Evolutionary conservation across 2,113 vertebrate species (phyloP), one percentile per base, ranked within the genome.

Genomic region (Strigops habroptila): DNA sequence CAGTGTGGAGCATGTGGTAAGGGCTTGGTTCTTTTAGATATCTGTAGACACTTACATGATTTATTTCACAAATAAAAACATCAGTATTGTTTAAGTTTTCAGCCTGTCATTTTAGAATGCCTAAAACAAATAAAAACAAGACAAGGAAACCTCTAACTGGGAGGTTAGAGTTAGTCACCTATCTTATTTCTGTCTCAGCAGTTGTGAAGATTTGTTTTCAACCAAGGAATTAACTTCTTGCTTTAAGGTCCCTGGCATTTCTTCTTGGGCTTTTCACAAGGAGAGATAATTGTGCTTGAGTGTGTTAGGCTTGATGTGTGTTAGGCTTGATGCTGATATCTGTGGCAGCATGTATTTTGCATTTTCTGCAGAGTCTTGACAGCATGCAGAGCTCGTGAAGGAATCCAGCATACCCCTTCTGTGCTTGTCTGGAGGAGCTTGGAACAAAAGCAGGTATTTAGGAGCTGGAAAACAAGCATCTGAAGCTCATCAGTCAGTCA

Each of bases 41-140:
- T 77, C 79, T 89, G 19, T 86, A 77, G 88, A 67, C 43, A 30
- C 70, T 94, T 94, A 87, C 52, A 80, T 91, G 65, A 93, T 92
- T 96, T 96, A 74, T 82, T 90, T 83, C 4, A 35, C 67, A 80
- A 91, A 67, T 89, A 74, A 95, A 96, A 90, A 51, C 86, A 89
- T 96, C 37, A 25, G 37, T 90, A 90, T 85, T 89, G 83, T 95
- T 91, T 96, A 95, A 94, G 79, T 93, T 95, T 97, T 90, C 35
- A 57, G 43, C 27, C 68, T 96, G 64, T 96, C 86, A 94, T 78
- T 96, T 94, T 84, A 91, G 80, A 93, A 96, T 93, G 44, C 44
- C 81, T 96, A 91, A 95, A 89, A 35, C 9, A 91, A 96, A 96
- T 80, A 82, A 95, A 94, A 94, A 67, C 31, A 88, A 91, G 75